Conservation (phyloP, 2,888 invertebrate species). For the Ischnura elegans region DNA sequence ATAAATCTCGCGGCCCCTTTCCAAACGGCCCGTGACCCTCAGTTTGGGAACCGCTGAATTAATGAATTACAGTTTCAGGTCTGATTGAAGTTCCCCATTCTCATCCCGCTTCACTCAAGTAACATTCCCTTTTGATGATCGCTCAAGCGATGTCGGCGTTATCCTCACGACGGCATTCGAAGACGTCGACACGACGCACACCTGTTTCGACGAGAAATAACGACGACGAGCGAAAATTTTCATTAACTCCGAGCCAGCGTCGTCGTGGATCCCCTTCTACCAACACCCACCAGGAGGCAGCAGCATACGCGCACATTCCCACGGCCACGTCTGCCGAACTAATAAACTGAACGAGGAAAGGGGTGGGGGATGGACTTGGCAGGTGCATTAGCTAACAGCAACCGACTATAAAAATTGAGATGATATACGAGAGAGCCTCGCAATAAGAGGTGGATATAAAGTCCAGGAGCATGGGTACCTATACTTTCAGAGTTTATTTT, state of each 20-base stretch:
- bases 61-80: too few relatives aligned
- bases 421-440: constrained; percentile 36
- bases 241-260: neutral
- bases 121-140: neutral
- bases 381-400: constrained; percentile 59
- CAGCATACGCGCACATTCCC: neutral
- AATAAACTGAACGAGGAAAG: constrained; percentile 28
- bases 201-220: neutral
- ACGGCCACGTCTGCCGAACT: neutral
- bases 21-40: too few relatives aligned
- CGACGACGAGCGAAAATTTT: constrained; percentile 36
- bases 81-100: neutral
- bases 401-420: constrained; percentile 48
- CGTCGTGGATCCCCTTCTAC: neutral
- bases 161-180: neutral
- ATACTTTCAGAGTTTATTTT: constrained; percentile 61
- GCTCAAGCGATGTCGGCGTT: neutral
- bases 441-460: constrained; percentile 56
- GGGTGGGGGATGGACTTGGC: neutral
- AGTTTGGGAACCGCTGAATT: too few relatives aligned
- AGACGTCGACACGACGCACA: neutral
- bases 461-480: constrained; percentile 56
- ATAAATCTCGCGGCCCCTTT: too few relatives aligned
- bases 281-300: neutral
- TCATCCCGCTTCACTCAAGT: neutral